phyloP scores from a whole-genome alignment of 1,140 invertebrate species.

The Diorhabda sublineata region DNA sequence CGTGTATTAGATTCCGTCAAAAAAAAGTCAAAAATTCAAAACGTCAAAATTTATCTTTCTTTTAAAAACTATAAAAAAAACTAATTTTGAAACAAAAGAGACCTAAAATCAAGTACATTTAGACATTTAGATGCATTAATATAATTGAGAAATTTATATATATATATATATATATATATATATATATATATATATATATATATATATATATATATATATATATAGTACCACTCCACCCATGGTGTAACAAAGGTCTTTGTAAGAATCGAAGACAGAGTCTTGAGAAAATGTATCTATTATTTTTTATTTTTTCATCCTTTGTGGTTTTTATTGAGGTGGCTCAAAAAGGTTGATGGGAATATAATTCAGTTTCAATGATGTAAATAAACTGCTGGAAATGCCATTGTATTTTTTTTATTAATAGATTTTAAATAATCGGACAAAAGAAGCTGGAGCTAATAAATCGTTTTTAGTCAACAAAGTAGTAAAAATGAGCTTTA shows the following conservation, averaged over 20 bases:
- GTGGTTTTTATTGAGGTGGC: neutral
- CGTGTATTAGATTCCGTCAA: too few species aligned
- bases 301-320: constrained; percentile 4
- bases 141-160: too few species aligned
- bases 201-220: neutral
- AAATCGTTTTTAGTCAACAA: neutral
- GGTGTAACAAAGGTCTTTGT: constrained; percentile 13
- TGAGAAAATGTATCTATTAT: constrained; percentile 18
- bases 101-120: too few species aligned
- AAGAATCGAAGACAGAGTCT: constrained; percentile 1
- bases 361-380: neutral
- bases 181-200: too few species aligned
- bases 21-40: too few species aligned
- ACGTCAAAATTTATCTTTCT: too few species aligned
- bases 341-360: neutral
- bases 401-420: neutral
- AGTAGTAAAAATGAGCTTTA: constrained; percentile 2
- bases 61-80: too few species aligned
- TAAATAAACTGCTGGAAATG: neutral
- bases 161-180: too few species aligned
- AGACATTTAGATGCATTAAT: too few species aligned
- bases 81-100: too few species aligned
- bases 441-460: neutral
- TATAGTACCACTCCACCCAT: neutral
- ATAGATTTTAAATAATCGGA: neutral